These are phyloP conservation scores for Carassius auratus DNA, from an alignment of 2,113 vertebrate genomes.

Conservation along the genomic window DNA sequence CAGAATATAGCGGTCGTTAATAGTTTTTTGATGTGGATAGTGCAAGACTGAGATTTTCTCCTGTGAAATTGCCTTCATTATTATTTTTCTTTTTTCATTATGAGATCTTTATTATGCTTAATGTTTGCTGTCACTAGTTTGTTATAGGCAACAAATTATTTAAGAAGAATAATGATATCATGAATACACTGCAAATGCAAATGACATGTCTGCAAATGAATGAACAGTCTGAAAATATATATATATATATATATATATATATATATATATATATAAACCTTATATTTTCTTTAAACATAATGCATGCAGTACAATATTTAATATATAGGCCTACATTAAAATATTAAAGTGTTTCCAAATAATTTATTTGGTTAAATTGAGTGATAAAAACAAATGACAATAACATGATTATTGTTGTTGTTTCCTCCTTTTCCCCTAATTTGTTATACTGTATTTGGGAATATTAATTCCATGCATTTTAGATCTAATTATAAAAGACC, in stretches of 20 bases:
- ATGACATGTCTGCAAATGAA: not conserved
- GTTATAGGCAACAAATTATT: not conserved
- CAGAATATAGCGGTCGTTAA: not conserved
- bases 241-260: not conserved
- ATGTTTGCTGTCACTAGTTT: not conserved
- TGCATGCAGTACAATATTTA: not conserved
- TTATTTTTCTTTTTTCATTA: not conserved
- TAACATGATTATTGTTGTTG: not conserved
- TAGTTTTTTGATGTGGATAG: conserved; percentile 4
- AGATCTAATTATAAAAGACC: not conserved
- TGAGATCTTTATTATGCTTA: not conserved
- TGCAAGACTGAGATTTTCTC: not conserved
- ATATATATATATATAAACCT: not conserved
- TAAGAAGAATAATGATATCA: not conserved
- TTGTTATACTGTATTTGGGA: not conserved
- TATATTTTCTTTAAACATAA: not conserved
- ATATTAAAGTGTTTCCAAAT: no score
- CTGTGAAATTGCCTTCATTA: not conserved
- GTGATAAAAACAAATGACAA: not conserved
- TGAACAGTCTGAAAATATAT: not conserved
- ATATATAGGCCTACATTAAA: not conserved
- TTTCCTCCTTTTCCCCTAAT: not conserved
- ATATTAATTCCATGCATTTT: not conserved
- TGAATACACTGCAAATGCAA: not conserved
- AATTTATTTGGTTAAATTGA: not conserved